Conservation (phyloP, 2,113 vertebrate species). For the Lathamus discolor region DNA sequence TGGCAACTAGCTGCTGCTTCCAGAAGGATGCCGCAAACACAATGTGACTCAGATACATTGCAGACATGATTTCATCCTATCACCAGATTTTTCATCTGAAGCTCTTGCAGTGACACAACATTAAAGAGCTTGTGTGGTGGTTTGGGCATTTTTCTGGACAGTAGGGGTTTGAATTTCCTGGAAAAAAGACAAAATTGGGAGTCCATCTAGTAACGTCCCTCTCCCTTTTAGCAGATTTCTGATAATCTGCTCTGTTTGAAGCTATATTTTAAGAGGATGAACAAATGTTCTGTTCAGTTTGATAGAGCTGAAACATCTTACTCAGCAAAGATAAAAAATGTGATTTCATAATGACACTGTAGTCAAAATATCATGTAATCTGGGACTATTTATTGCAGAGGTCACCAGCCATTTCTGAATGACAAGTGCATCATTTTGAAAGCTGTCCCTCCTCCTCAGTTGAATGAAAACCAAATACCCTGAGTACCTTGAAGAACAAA, state of each 20-base stretch:
- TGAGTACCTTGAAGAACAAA: not conserved
- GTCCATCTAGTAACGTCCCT: not conserved
- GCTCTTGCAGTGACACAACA: not conserved
- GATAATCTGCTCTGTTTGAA: not conserved
- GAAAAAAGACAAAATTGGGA: not conserved
- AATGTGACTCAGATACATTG: not conserved
- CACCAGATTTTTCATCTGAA: not conserved
- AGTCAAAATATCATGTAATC: not conserved
- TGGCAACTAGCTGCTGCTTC: not conserved
- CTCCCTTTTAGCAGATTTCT: not conserved
- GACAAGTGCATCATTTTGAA: not conserved
- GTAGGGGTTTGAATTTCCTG: not conserved
- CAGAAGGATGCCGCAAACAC: rapidly evolving
- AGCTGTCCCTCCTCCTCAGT: not conserved
- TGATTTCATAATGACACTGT: not conserved
- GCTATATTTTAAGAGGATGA: not conserved
- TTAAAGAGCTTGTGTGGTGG: not conserved
- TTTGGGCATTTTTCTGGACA: not conserved
- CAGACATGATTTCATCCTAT: not conserved
- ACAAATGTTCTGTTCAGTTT: not conserved
- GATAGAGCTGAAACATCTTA: not conserved
- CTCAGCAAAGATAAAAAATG: not conserved
- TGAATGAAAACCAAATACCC: not conserved
- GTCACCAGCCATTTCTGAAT: not conserved
- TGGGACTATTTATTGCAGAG: not conserved